These are phyloP conservation scores for Gymnorhina tibicen DNA, from an alignment of 2,113 vertebrate species.

Conservation along the genomic window DNA sequence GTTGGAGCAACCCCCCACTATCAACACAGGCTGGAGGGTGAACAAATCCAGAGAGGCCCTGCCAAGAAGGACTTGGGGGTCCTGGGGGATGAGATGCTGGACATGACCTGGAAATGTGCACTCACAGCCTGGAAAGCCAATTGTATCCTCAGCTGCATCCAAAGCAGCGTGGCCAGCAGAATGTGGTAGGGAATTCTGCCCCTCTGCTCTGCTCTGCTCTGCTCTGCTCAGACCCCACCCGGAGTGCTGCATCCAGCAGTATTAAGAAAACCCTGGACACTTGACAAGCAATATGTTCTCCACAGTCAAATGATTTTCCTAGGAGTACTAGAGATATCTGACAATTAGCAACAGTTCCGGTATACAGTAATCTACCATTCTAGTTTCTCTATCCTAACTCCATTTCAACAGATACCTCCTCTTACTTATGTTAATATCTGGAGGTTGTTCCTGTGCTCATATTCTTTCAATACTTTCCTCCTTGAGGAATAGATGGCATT, in stretches of 20 bases:
- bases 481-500: background rate
- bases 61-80: background rate
- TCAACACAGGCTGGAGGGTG: background rate
- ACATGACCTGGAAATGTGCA: background rate
- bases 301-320: background rate
- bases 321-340: background rate
- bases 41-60: background rate
- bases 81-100: background rate
- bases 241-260: background rate
- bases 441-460: background rate
- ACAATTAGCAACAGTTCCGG: background rate
- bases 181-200: background rate
- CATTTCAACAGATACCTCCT: background rate
- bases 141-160: background rate
- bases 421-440: background rate
- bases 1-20: fast-evolving
- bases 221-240: fast-evolving
- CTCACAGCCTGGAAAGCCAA: background rate
- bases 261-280: background rate
- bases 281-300: background rate
- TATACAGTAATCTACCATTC: background rate
- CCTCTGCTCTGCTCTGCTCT: background rate
- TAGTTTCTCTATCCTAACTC: background rate
- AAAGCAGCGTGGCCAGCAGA: fast-evolving
- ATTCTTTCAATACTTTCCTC: background rate